These are phyloP conservation scores for Brachymystax lenok DNA, from an alignment of 2,797 vertebrate genomes.

Conservation along the genomic window DNA sequence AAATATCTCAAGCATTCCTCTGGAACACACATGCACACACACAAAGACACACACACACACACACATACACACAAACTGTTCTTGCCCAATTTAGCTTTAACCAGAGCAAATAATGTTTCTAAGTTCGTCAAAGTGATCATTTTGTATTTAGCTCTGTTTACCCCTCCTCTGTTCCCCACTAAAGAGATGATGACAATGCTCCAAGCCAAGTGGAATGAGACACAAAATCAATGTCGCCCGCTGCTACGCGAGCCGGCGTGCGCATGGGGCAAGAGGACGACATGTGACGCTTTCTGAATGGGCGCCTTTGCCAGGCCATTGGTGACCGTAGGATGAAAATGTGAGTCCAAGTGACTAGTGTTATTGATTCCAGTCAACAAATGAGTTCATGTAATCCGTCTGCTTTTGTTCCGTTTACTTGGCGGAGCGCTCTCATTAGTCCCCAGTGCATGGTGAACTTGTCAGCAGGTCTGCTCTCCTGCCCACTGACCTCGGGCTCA, in stretches of 20 bases:
- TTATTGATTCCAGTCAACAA: slow-evolving; percentile 76
- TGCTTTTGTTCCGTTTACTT: slow-evolving; percentile 76
- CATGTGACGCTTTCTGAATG: slow-evolving; percentile 28
- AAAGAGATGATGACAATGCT: slow-evolving; percentile 18
- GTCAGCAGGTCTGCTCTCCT: slow-evolving; percentile 77
- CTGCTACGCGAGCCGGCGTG: slow-evolving; percentile 23
- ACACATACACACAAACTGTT: not conserved
- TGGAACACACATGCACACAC: slow-evolving; percentile 24
- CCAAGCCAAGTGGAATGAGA: slow-evolving; percentile 36
- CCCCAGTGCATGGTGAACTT: slow-evolving; percentile 75
- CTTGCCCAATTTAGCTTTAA: not conserved
- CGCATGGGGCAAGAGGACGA: slow-evolving; percentile 12
- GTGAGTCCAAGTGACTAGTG: slow-evolving; percentile 55
- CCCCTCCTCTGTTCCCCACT: not conserved
- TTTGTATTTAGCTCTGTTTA: not conserved
- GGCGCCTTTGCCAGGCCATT: slow-evolving; percentile 14
- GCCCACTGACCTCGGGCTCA: slow-evolving; percentile 78
- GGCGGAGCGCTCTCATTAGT: slow-evolving; percentile 80
- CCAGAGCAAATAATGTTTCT: not conserved
- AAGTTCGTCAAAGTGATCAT: not conserved
- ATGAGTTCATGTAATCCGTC: slow-evolving; percentile 70
- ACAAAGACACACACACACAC: not conserved
- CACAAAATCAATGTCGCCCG: slow-evolving; percentile 36
- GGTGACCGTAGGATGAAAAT: slow-evolving; percentile 27
- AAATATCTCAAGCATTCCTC: slow-evolving; percentile 58